Base-by-base conservation (phyloP, 2,113 vertebrate species). In the Myotis brandtii region DNA sequence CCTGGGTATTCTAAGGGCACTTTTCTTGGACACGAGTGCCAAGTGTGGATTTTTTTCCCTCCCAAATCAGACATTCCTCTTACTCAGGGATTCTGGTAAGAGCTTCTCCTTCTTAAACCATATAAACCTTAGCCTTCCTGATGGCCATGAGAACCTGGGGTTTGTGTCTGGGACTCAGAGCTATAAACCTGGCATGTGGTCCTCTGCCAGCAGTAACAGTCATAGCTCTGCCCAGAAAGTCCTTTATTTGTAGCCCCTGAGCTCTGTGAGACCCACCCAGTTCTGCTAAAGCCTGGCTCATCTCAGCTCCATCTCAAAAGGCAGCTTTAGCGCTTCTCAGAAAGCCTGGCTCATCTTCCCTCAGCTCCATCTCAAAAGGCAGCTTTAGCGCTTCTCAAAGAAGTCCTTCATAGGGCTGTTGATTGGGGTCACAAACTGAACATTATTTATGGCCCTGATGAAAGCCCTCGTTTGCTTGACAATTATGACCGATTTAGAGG, bases 391-490 rank as follows among this genome's bases (percentile, higher is more conserved):
- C 1, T 34, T 72, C 34, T 72, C 82, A 40, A 75, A 66, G 25
- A 89, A 88, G 79, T 9, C 48, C 62, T 69, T 48, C 56, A 12
- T 2, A 30, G 69, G 77, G 37, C 20, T 54, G n/a, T 48, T 40
- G 70, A 43, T 5, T 90, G 94, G 73, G 56, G 77, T 94, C 79
- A 93, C 25, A 62, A 72, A 91, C 25, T 91, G 86, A 96, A 87
- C 83, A 13, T 0, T 96, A 94, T 97, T 98, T 96, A 94, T 32
- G 90, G 48, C 84, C 91, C 93, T 94, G 54, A 96, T 91, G 88
- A 93, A 97, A 93, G 93, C 95, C 97, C 97, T 96, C 89, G 3
- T 43, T 97, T 97, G 95, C 93, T 96, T 97, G 83, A 62, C n/a
- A 17, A 83, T 52, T 86, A 59, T 96, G 97, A 46, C 83, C 95